Percentiles rank a stretch among this genome's conserved stretches.
Evolutionary conservation across 2,113 vertebrate genomes (phyloP).

Genomic region (Oxyruncus cristatus): DNA sequence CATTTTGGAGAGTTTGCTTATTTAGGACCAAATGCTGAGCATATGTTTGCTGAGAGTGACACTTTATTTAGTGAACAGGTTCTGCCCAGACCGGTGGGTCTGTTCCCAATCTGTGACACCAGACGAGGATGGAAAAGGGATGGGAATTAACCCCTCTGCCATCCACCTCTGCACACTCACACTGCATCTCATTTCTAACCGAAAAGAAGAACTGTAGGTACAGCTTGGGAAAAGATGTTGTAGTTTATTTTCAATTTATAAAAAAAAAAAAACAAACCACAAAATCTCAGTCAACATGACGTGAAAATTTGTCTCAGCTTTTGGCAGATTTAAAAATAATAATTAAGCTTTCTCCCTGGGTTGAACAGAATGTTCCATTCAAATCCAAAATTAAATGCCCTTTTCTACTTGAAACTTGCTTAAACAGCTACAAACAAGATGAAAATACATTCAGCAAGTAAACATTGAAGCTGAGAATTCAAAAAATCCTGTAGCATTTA

Average conservation of each 20-base stretch:
- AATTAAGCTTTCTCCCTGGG: neutral
- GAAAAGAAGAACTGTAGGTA: neutral
- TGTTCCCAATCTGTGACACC: neutral
- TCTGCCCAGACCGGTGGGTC: neutral
- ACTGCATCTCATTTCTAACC: neutral
- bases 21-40: neutral
- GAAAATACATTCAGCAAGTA: neutral
- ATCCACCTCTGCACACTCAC: neutral
- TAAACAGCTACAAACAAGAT: neutral
- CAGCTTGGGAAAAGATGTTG: neutral
- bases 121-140: neutral
- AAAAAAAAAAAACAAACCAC: neutral
- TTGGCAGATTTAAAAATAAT: conserved; percentile 26
- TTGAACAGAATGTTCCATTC: neutral
- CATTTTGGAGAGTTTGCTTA: neutral
- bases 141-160: neutral
- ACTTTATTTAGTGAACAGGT: neutral
- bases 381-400: neutral
- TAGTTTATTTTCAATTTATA: neutral
- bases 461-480: neutral
- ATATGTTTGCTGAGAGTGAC: neutral
- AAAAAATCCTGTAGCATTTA: neutral
- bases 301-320: neutral
- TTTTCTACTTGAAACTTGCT: neutral
- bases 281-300: neutral